These are phyloP conservation scores for Xiphorhynchus erythropygius DNA, from an alignment of 2,797 vertebrate species.

Conservation along the genomic window DNA sequence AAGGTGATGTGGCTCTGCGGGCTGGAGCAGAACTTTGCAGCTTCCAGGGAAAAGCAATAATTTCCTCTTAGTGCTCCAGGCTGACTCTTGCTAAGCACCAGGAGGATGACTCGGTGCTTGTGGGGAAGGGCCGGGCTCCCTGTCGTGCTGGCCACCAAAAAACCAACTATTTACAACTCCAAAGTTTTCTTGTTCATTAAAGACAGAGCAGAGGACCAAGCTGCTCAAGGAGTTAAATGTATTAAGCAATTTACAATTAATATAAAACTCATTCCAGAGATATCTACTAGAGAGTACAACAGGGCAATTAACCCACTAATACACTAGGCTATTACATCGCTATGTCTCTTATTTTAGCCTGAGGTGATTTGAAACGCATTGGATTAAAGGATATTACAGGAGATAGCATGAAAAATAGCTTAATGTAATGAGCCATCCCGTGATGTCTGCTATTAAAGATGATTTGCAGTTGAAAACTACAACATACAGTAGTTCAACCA, in stretches of 20 bases:
- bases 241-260: slow-evolving; percentile 85
- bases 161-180: neutral
- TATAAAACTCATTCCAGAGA: slow-evolving; percentile 83
- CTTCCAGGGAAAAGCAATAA: neutral
- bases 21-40: neutral
- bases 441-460: slow-evolving; percentile 92
- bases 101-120: neutral
- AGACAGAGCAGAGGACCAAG: neutral
- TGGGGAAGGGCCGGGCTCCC: neutral
- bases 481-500: slow-evolving; percentile 83
- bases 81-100: neutral
- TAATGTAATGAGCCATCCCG: slow-evolving; percentile 93
- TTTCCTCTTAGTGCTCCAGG: neutral
- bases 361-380: slow-evolving; percentile 90
- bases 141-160: rapidly evolving
- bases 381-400: slow-evolving; percentile 92
- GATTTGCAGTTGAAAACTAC: slow-evolving; percentile 89
- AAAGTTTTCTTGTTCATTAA: slow-evolving; percentile 55
- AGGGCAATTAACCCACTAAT: slow-evolving; percentile 96
- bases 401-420: slow-evolving; percentile 91
- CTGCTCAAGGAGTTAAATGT: slow-evolving; percentile 81
- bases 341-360: slow-evolving; percentile 86
- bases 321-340: slow-evolving; percentile 92
- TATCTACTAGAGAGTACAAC: slow-evolving; percentile 85
- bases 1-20: rapidly evolving